These are phyloP conservation scores for Noctilio leporinus DNA, from an alignment of 2,113 vertebrate genomes.

Conservation along the genomic window DNA sequence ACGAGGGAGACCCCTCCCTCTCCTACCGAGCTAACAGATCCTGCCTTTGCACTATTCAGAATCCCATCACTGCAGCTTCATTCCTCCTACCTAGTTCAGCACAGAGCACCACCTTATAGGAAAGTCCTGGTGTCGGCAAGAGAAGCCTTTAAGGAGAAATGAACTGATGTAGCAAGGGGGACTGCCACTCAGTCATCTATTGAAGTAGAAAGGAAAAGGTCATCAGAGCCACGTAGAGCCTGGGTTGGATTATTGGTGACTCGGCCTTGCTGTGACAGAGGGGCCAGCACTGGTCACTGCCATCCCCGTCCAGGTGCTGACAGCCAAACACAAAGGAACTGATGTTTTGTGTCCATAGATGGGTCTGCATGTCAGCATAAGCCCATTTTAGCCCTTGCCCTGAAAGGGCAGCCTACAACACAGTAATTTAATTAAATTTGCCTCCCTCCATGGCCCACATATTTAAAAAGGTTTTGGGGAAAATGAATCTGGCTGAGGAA, in stretches of 20 bases:
- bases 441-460: conserved; percentile 50
- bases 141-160: conserved; percentile 5
- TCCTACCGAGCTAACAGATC: conserved; percentile 40
- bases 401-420: conserved; percentile 17
- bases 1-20: conserved; percentile 44
- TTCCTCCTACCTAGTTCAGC: not conserved
- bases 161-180: not conserved
- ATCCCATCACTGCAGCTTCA: not conserved
- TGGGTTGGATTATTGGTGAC: not conserved
- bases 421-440: conserved; percentile 70
- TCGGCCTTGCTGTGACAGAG: not conserved
- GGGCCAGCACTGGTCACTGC: not conserved
- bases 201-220: conserved; percentile 51
- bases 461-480: conserved; percentile 51
- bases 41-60: not conserved
- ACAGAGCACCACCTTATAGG: not conserved
- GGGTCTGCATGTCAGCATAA: conserved; percentile 31
- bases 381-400: conserved; percentile 53
- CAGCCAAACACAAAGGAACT: not conserved
- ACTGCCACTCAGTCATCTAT: not conserved
- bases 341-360: conserved; percentile 24
- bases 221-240: not conserved
- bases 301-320: conserved; percentile 42
- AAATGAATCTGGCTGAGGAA: conserved; percentile 55
- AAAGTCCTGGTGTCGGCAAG: conserved; percentile 5